Percentiles rank a stretch among this genome's conserved stretches.
These are phyloP conservation scores for Alcis repandata DNA, from an alignment of 2,888 invertebrate species.

Conservation along the genomic window DNA sequence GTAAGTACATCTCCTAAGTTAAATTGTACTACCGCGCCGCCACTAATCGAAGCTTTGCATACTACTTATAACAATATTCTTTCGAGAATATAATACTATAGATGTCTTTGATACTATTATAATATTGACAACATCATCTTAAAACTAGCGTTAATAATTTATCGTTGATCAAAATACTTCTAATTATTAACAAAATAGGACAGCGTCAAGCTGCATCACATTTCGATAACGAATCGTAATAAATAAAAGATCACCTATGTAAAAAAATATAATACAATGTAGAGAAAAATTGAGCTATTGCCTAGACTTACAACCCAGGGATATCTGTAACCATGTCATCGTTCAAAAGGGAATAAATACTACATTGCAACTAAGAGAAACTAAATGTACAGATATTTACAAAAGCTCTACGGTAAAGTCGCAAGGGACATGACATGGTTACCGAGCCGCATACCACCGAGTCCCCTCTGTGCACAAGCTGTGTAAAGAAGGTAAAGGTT, in stretches of 20 bases:
- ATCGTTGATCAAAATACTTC: constrained; percentile 68
- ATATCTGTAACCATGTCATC: constrained; percentile 82
- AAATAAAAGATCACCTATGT: constrained; percentile 74
- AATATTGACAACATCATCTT: constrained; percentile 74
- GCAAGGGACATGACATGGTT: constrained; percentile 76
- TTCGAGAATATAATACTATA: constrained; percentile 69
- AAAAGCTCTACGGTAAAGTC: constrained; percentile 59
- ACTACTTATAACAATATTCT: constrained; percentile 69
- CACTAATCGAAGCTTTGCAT: constrained; percentile 61
- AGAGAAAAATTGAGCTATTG: constrained; percentile 78
- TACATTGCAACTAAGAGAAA: constrained; percentile 58
- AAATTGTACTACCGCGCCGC: constrained; percentile 66
- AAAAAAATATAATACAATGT: constrained; percentile 59
- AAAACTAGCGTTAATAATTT: constrained; percentile 66
- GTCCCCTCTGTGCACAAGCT: constrained; percentile 77
- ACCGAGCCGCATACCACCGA: constrained; percentile 82
- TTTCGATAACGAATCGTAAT: constrained; percentile 72
- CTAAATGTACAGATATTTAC: constrained; percentile 71
- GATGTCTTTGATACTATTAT: constrained; percentile 54
- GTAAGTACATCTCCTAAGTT: constrained; percentile 58
- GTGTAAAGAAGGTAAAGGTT: constrained; percentile 72
- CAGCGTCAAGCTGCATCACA: constrained; percentile 81
- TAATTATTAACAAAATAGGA: constrained; percentile 69
- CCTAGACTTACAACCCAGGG: constrained; percentile 84
- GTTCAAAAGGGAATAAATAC: constrained; percentile 49